Percentiles rank a stretch among this genome's conserved stretches.
These are phyloP conservation scores for Zygothrica quintamaculata DNA, from an alignment of 2,888 invertebrate species.

Conservation along the genomic window DNA sequence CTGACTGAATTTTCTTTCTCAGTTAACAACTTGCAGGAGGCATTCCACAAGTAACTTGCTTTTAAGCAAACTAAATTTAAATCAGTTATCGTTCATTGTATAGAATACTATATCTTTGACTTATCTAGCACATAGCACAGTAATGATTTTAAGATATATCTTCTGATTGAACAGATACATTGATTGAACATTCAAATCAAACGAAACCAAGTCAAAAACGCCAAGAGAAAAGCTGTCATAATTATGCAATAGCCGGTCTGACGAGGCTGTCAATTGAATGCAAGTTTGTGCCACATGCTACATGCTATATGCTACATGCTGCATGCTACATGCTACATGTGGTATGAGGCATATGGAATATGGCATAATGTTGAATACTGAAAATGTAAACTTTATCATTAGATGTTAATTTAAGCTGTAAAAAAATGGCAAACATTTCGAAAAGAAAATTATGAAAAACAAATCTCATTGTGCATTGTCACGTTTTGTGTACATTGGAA, in stretches of 20 bases:
- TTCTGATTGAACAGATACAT: too few species aligned
- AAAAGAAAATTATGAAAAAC: slow-evolving; percentile 17
- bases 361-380: slow-evolving; percentile 17
- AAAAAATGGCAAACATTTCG: slow-evolving; percentile 30
- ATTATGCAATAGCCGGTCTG: slow-evolving; percentile 68
- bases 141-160: too few species aligned
- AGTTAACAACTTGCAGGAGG: too few species aligned
- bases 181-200: slow-evolving; percentile 31
- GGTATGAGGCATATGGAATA: slow-evolving; percentile 34
- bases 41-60: too few species aligned
- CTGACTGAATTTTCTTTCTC: too few species aligned
- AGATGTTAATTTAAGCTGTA: slow-evolving; percentile 53
- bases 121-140: too few species aligned
- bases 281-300: slow-evolving; percentile 14
- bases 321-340: slow-evolving; percentile 7
- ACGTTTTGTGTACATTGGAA: slow-evolving; percentile 55
- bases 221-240: slow-evolving; percentile 59
- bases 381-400: slow-evolving; percentile 45
- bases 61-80: too few species aligned
- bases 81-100: too few species aligned
- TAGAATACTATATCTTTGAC: too few species aligned
- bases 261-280: slow-evolving; percentile 44
- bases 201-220: slow-evolving; percentile 42
- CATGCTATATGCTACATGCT: background rate
- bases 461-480: slow-evolving; percentile 50